These are phyloP conservation scores for Melierax canorus DNA, from an alignment of 2,113 vertebrate genomes.

Conservation along the genomic window DNA sequence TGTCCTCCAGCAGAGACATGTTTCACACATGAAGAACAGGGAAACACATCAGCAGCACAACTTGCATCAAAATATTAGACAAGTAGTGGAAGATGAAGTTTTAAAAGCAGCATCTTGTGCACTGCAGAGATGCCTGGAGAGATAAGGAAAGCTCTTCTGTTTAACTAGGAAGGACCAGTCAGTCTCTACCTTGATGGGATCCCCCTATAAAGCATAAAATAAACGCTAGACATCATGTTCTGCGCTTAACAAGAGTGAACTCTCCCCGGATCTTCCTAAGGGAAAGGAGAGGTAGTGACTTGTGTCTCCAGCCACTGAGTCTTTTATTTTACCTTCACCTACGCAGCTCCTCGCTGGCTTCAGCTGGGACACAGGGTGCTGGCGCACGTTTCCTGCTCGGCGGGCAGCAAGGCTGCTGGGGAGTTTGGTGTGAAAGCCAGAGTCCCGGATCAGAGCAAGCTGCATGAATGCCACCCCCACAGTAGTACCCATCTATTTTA, in stretches of 20 bases:
- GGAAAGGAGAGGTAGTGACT: background rate
- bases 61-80: background rate
- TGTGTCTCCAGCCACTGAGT: background rate
- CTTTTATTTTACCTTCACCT: background rate
- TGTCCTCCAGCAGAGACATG: background rate
- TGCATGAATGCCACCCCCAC: accelerated
- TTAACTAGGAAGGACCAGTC: background rate
- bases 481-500: background rate
- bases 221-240: background rate
- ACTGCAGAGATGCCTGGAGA: background rate
- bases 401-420: accelerated
- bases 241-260: background rate
- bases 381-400: accelerated
- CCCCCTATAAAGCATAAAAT: background rate
- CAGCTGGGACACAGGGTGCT: accelerated
- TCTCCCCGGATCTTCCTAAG: background rate
- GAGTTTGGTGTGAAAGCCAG: accelerated
- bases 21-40: background rate
- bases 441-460: background rate
- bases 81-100: background rate
- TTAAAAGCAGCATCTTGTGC: background rate
- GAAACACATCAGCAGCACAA: background rate
- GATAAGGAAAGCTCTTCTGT: background rate
- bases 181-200: background rate
- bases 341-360: background rate